Evolutionary conservation across 2,888 invertebrate species (phyloP).

Genomic region (Drosophila melanosoma): DNA sequence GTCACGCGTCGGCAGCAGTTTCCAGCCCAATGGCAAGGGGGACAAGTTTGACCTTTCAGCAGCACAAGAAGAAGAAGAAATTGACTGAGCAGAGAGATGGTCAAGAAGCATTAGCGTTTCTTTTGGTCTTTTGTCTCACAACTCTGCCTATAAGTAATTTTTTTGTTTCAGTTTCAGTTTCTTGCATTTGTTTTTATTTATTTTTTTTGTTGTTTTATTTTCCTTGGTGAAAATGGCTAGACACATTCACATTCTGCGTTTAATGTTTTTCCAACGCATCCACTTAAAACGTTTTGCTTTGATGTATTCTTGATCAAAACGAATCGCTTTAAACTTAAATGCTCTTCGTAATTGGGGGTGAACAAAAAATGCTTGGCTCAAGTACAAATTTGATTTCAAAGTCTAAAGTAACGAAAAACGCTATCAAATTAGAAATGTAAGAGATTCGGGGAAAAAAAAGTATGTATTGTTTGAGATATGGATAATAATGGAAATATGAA

Average conservation of each 20-base stretch:
- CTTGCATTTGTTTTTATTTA: not conserved
- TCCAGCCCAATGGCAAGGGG: slow-evolving; percentile 4
- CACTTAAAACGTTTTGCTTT: slow-evolving; percentile 67
- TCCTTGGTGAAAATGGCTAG: slow-evolving; percentile 43
- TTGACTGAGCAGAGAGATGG: slow-evolving; percentile 40
- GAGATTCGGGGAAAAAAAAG: not conserved
- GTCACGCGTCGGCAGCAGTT: slow-evolving; percentile 9
- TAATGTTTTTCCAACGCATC: slow-evolving; percentile 67
- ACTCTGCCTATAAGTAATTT: slow-evolving; percentile 7
- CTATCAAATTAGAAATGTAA: not conserved
- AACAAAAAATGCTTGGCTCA: not conserved
- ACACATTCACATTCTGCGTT: slow-evolving; percentile 41
- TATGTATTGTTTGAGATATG: not conserved
- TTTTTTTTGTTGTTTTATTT: not conserved
- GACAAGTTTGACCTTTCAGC: slow-evolving; percentile 30
- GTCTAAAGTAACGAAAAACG: not conserved
- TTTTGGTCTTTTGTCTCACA: slow-evolving; percentile 24
- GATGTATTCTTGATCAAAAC: slow-evolving; percentile 63
- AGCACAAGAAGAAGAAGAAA: not conserved
- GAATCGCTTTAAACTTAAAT: slow-evolving; percentile 26
- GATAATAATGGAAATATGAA: not conserved
- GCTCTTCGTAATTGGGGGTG: slow-evolving; percentile 41
- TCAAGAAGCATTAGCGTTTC: slow-evolving; percentile 52
- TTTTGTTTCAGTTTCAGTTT: not conserved
- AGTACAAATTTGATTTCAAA: not conserved